Base-by-base conservation (phyloP, 53 echinoderm and acorn worm genomes). In the Echinarachnius parma region DNA sequence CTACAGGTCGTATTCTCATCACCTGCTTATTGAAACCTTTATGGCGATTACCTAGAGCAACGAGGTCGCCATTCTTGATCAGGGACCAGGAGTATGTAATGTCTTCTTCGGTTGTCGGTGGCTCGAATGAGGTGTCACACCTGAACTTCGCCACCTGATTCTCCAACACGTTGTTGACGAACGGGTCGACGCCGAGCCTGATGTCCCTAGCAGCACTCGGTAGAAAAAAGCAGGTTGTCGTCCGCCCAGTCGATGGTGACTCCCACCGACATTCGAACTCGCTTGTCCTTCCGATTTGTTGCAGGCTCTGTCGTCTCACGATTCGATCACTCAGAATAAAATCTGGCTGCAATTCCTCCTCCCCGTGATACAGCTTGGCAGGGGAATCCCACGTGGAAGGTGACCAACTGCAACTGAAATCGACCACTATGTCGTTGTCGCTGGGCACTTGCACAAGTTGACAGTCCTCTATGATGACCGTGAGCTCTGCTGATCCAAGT, bases 1-100 rank as follows among this genome's bases (percentile, higher is more conserved):
- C 70, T 10, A 25, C 35, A 9, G 10, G 13, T 21, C 50, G 14
- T 15, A 69, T 53, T 34, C 53, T 21, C 70, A 69, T 69, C 14
- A 33, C 9, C 35, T 69, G 70, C 24, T 53, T 69, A 52, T 53
- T 69, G 4, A 69, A 34, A 9, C 70, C 70, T 32, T 69, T 69
- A 16, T 69, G 52, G 32, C 70, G 34, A n/a, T 53, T 53, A 0
- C 70, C 70, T 20, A 69, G 70, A 21, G 31, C 52, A 15, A 53
- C 25, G 3, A 21, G 36, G 10, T 53, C 21, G 4, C 70, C 70
- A 2, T 69, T 15, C 35, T 52, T 50, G 0, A 33, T 53, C 53
- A 69, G 52, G 23, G 70, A 53, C 70, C 70, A 69, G 0, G 70
- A 32, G 15, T 53, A 69, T 9, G 24, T 69, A 23, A 69, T 53